Conservation (phyloP, 2,888 invertebrate genomes). For the Trachelus iudaicus region DNA sequence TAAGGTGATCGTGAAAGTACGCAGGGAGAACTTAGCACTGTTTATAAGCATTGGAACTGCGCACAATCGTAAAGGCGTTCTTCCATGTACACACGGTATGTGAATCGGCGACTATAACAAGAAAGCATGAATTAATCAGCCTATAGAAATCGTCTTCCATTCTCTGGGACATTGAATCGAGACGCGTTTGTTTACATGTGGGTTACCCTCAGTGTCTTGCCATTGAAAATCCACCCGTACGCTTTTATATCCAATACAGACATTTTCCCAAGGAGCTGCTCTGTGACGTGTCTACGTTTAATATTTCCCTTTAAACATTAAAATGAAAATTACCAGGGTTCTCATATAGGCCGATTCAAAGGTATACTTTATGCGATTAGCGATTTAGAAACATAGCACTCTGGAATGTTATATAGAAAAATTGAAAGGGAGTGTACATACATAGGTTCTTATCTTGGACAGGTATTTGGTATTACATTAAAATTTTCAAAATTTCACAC, state of each 20-base stretch:
- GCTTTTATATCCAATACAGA: not conserved
- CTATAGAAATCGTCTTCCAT: not conserved
- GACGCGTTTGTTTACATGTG: not conserved
- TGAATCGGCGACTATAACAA: not conserved
- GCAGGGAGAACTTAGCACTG: not conserved
- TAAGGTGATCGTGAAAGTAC: not conserved
- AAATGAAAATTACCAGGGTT: not conserved
- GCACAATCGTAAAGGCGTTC: not conserved
- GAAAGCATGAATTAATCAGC: not conserved
- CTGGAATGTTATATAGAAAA: no score
- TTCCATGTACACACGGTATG: not conserved
- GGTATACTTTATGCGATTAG: not conserved
- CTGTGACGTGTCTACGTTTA: not conserved
- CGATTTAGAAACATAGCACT: not conserved
- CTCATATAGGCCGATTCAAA: not conserved
- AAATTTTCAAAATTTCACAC: not conserved
- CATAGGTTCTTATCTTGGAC: not conserved
- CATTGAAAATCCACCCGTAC: not conserved
- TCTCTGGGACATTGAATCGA: not conserved
- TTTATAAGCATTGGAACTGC: not conserved
- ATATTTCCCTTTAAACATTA: not conserved
- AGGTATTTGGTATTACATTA: not conserved
- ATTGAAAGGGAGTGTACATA: no score
- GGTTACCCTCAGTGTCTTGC: not conserved
- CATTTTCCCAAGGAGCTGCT: not conserved